Evolutionary conservation across 2,888 invertebrate species (phyloP), one percentile per base, ranked within the genome.

Genomic region (Drosophila hawaiiensis): DNA sequence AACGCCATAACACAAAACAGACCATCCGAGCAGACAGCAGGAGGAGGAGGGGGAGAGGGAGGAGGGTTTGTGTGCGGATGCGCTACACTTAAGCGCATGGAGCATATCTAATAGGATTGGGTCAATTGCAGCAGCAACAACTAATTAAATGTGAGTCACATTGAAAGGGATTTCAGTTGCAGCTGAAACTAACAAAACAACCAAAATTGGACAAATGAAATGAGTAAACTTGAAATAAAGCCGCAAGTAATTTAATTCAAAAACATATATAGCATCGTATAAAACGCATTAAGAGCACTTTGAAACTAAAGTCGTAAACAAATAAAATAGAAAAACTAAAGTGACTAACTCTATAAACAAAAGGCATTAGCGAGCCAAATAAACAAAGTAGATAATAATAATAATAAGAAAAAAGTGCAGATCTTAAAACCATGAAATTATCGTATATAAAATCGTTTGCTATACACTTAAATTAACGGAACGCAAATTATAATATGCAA

Each of bases 1-100:
- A 50, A 43, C 49, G 50, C 60, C 62, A 68, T 66, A 76, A 81
- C 73, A 73, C 61, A 73, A 76, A 84, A 65, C 84, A 86, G 73
- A 49, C 72, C 68, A 78, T 70, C 72, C 70, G 65, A 73, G 54
- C 69, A 71, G 63, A n/a, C 16, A 10, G 39, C 31, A 47, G 2
- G 7, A 9, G 10, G 2, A 5, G 4, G 41, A n/a, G n/a, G 2
- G 41, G 4, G 39, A 2, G n/a, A n/a, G n/a, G n/a, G n/a, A 3
- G n/a, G 9, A 10, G 43, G n/a, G n/a, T 16, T 37, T 55, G 50
- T 59, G 39, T 52, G 29, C 59, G 54, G 49, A 63, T 80, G 68
- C 79, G 60, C 79, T 79, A 73, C 79, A 54, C 56, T 65, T 56
- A 67, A 70, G 33, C 10, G 25, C 16, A 49, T 19, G 33, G 35